Conservation (phyloP, 2,888 invertebrate species). For the Aphodius granarius region DNA sequence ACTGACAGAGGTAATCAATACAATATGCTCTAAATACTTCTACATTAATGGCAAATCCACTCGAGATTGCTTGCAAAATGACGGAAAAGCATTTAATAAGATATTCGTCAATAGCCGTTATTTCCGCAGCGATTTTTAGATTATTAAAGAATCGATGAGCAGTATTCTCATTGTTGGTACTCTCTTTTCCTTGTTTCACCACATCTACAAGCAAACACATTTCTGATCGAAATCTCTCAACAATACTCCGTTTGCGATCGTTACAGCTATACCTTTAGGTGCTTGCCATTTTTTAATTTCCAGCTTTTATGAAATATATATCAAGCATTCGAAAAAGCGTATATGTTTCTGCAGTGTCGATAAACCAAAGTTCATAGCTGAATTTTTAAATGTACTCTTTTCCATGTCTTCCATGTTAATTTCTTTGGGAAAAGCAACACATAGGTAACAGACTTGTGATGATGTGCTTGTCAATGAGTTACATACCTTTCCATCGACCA, state of each 20-base stretch:
- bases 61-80: neutral
- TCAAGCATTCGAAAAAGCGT: neutral
- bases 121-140: neutral
- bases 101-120: neutral
- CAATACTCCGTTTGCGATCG: neutral
- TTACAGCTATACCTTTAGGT: neutral
- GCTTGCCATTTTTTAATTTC: neutral
- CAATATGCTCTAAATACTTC: neutral
- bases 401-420: neutral
- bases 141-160: neutral
- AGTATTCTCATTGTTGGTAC: slow-evolving; percentile 1
- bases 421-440: neutral
- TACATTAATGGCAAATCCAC: slow-evolving; percentile 6
- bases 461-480: neutral
- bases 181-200: neutral
- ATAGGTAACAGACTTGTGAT: neutral
- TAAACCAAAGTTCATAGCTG: neutral
- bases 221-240: neutral
- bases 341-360: neutral
- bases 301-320: neutral
- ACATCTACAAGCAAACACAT: neutral
- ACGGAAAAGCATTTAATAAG: neutral
- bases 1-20: too few relatives aligned
- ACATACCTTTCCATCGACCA: neutral
- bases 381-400: neutral